Conservation (phyloP, 2,113 vertebrate species). For the Irena cyanogastra region DNA sequence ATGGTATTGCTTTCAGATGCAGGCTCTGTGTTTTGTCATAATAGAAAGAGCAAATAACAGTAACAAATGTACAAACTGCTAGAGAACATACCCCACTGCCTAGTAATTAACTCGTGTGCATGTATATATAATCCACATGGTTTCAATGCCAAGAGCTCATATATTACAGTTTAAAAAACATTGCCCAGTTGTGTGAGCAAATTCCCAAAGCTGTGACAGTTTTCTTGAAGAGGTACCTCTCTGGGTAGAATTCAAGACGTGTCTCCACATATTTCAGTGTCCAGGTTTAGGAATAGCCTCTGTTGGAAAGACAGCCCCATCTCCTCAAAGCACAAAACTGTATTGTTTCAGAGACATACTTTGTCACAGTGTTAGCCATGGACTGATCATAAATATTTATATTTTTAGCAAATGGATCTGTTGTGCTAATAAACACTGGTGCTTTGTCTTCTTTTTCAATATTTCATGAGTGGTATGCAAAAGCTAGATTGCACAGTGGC, state of each 20-base stretch:
- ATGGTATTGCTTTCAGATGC: background rate
- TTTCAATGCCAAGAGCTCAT: background rate
- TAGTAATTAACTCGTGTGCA: background rate
- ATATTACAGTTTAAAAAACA: background rate
- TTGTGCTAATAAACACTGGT: background rate
- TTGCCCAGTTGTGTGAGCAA: background rate
- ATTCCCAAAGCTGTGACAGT: background rate
- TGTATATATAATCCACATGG: background rate
- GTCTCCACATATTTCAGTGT: background rate
- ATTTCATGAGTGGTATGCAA: background rate
- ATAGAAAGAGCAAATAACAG: background rate
- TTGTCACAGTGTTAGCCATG: background rate
- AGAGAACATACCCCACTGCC: background rate
- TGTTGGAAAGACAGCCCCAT: background rate
- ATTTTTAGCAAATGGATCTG: background rate
- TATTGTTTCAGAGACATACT: background rate
- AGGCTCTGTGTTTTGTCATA: background rate
- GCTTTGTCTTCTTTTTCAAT: slow-evolving; percentile 4
- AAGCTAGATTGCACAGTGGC: background rate
- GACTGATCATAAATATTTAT: slow-evolving; percentile 29
- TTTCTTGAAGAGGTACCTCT: background rate
- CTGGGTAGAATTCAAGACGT: background rate
- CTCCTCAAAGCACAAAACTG: background rate
- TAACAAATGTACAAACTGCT: background rate
- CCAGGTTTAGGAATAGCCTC: background rate